phyloP scores from a whole-genome alignment of 1,140 invertebrate species.

The Formica exsecta region DNA sequence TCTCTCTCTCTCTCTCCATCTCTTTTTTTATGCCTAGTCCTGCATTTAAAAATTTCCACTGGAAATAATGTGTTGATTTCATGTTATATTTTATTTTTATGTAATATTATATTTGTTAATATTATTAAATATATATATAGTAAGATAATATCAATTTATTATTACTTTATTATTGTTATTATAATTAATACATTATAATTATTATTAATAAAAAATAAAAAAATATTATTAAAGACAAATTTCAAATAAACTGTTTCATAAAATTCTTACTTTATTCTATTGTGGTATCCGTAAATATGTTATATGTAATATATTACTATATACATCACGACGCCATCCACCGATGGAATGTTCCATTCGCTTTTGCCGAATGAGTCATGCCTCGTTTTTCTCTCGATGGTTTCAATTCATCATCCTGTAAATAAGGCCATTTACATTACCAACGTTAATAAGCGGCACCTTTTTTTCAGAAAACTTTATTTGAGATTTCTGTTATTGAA shows the following conservation, averaged over 20 bases:
- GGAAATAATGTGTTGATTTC: neutral
- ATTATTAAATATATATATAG: neutral
- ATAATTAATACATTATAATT: neutral
- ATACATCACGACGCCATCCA: neutral
- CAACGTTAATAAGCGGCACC: neutral
- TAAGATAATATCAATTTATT: constrained; percentile 8
- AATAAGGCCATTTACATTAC: constrained; percentile 22
- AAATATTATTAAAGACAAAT: neutral
- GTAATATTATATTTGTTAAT: constrained; percentile 29
- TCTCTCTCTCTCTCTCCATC: no score
- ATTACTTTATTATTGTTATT: neutral
- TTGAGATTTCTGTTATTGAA: neutral
- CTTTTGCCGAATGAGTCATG: constrained; percentile 34
- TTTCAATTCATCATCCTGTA: constrained; percentile 38
- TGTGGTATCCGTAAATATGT: neutral
- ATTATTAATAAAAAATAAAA: constrained; percentile 16
- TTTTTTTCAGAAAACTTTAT: neutral
- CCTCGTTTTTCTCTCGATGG: constrained; percentile 13
- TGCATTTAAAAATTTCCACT: neutral
- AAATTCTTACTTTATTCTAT: neutral
- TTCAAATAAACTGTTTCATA: constrained; percentile 39
- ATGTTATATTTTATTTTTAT: neutral
- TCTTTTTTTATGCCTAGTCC: neutral
- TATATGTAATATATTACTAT: neutral
- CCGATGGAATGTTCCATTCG: constrained; percentile 10